These are phyloP conservation scores for Umimayanthus chanpuru DNA, from an alignment of 92 coral and sea anemone genomes.

Conservation along the genomic window DNA sequence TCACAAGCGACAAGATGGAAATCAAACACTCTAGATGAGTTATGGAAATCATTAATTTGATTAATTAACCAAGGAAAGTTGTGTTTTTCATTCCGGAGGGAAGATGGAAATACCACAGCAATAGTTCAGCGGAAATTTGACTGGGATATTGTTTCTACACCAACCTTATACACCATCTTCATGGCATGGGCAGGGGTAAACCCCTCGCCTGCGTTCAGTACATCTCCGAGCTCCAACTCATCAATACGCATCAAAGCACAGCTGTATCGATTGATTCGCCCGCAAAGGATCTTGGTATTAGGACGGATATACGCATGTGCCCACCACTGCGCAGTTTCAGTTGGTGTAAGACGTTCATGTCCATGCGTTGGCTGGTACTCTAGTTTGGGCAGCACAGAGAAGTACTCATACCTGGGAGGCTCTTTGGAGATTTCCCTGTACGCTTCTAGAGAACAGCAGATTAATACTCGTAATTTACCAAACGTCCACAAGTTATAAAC, in stretches of 20 bases:
- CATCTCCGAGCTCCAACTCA: slow-evolving; percentile 64
- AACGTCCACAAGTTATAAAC: slow-evolving; percentile 89
- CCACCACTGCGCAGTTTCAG: slow-evolving; percentile 81
- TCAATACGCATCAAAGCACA: slow-evolving; percentile 70
- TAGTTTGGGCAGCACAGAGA: slow-evolving; percentile 79
- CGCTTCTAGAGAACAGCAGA: slow-evolving; percentile 71
- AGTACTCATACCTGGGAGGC: slow-evolving; percentile 54
- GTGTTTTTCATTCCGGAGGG: too few relatives aligned
- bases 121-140: neutral
- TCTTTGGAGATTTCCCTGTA: slow-evolving; percentile 56
- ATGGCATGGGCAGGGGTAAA: slow-evolving; percentile 84
- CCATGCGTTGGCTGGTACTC: slow-evolving; percentile 83
- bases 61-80: too few relatives aligned
- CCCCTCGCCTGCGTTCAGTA: slow-evolving; percentile 61
- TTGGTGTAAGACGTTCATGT: slow-evolving; percentile 66
- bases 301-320: slow-evolving; percentile 75
- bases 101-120: too few relatives aligned
- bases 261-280: slow-evolving; percentile 67
- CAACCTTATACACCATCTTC: slow-evolving; percentile 71
- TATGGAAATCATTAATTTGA: too few relatives aligned
- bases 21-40: too few relatives aligned
- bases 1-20: too few relatives aligned
- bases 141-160: neutral
- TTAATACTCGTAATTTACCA: slow-evolving; percentile 75
- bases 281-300: slow-evolving; percentile 71